Percentiles rank a stretch among this genome's conserved stretches.
Evolutionary conservation across 2,113 vertebrate species (phyloP).

Genomic region (Calyptomena viridis): DNA sequence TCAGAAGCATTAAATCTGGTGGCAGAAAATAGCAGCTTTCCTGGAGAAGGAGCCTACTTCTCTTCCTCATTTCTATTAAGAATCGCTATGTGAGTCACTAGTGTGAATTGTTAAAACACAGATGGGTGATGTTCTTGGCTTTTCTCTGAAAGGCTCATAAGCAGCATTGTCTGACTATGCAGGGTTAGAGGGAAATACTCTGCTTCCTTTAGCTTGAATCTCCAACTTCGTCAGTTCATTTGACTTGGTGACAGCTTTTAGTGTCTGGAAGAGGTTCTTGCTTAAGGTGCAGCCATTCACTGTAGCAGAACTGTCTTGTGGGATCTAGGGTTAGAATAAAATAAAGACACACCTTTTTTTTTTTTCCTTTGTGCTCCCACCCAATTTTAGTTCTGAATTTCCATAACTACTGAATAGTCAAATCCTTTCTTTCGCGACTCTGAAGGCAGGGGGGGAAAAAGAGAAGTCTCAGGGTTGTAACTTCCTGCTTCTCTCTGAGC

Average conservation of each 20-base stretch:
- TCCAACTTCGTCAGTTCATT: background rate
- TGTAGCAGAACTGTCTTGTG: background rate
- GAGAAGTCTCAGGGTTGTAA: background rate
- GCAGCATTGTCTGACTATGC: background rate
- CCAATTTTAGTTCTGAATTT: conserved; percentile 22
- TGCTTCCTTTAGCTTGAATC: conserved; percentile 26
- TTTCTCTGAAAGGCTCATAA: background rate
- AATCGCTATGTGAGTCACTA: background rate
- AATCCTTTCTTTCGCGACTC: conserved; percentile 21
- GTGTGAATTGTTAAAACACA: background rate
- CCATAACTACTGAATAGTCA: conserved; percentile 23
- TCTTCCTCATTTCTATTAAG: background rate
- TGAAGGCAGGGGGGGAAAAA: background rate
- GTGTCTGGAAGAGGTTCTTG: background rate
- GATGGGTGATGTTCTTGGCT: background rate
- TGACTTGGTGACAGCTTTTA: conserved; percentile 13
- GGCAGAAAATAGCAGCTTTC: background rate
- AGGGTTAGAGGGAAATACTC: background rate
- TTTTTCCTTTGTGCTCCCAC: background rate
- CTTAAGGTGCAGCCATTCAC: background rate
- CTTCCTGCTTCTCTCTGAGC: background rate
- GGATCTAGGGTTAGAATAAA: conserved; percentile 16
- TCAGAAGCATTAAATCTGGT: background rate
- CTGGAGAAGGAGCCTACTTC: background rate
- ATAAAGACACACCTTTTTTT: background rate